Conservation (phyloP, 2,113 vertebrate genomes). For the Gallinago paraguaiae region DNA sequence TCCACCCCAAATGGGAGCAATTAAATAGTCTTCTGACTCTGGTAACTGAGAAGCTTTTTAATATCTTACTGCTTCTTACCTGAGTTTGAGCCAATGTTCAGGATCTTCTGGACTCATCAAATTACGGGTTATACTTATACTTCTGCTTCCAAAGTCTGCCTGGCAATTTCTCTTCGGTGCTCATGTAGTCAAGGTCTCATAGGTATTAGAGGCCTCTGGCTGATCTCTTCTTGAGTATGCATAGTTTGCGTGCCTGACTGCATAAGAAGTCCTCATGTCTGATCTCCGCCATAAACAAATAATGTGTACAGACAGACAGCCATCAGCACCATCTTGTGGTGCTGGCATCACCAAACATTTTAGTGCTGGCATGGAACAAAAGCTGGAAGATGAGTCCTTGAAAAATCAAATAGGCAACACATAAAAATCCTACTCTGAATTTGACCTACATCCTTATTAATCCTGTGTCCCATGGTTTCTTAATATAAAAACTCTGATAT, state of each 20-base stretch:
- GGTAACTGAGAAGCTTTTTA: neutral
- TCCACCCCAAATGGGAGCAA: neutral
- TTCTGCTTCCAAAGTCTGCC: neutral
- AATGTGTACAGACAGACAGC: neutral
- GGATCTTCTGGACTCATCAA: neutral
- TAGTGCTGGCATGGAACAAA: neutral
- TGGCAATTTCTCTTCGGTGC: neutral
- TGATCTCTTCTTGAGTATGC: neutral
- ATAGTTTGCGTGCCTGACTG: neutral
- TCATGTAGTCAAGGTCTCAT: neutral
- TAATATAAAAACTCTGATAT: neutral
- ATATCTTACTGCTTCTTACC: neutral
- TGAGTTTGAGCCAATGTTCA: neutral
- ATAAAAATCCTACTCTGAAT: neutral
- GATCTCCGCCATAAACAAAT: neutral
- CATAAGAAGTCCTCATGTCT: neutral
- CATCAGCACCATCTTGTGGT: conserved; percentile 38
- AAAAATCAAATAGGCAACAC: neutral
- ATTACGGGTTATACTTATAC: neutral
- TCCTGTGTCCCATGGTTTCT: neutral
- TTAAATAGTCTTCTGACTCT: neutral
- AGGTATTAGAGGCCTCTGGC: neutral
- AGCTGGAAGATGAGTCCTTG: neutral
- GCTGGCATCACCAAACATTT: neutral
- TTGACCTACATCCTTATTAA: neutral